A percentile compares a stretch with the other conserved stretches of the same genome.
phyloP scores from a whole-genome alignment of 2,888 invertebrate species.

The Tinea semifulvella region DNA sequence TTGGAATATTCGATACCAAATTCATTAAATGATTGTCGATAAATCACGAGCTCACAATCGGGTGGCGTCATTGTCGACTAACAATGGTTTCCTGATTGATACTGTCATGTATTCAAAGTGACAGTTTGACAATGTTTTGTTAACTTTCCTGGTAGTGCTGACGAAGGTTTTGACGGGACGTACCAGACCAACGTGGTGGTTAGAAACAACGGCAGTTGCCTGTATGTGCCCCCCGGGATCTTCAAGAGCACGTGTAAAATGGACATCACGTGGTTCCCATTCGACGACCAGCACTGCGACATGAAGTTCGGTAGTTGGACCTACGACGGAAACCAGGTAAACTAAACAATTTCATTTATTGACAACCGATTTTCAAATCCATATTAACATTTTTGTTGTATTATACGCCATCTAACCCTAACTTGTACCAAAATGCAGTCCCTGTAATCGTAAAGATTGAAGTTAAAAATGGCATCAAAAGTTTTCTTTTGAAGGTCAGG shows the following conservation, averaged over 20 bases:
- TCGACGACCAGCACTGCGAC: conserved; percentile 99
- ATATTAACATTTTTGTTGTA: no score
- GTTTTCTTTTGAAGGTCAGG: no score
- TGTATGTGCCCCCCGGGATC: conserved; percentile 99
- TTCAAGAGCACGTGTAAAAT: conserved; percentile 99
- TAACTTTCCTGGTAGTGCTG: conserved; percentile 79
- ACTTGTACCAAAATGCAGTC: no score
- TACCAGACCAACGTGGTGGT: conserved; percentile 99
- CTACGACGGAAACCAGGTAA: conserved; percentile 97
- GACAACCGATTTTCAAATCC: no score
- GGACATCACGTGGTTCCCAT: conserved; percentile 99
- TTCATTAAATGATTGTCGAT: conserved; percentile 13
- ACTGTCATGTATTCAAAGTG: conserved; percentile 1
- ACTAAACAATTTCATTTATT: no score
- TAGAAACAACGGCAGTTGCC: conserved; percentile 96
- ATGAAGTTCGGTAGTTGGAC: conserved; percentile 99
- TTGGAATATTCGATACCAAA: no score
- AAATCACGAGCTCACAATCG: neutral
- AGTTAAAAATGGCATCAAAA: no score
- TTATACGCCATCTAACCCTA: no score
- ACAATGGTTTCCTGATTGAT: neutral
- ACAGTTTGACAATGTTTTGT: conserved; percentile 6
- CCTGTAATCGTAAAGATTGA: no score
- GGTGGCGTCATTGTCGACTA: neutral
- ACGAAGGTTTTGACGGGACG: conserved; percentile 99